phyloP scores from a whole-genome alignment of 2,797 vertebrate species.

The Rhinoraja longicauda region DNA sequence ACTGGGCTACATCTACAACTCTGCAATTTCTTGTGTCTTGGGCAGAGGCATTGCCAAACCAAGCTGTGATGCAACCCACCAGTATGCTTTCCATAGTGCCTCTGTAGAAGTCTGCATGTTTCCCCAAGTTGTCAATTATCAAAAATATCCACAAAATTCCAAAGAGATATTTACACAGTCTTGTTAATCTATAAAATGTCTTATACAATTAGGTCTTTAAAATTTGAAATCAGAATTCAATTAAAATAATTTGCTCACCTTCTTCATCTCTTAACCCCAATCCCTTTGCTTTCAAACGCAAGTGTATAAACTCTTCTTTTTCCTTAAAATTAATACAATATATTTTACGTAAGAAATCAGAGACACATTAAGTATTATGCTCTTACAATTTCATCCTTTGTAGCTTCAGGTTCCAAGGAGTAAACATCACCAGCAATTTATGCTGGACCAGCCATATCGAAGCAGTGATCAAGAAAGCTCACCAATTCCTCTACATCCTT shows the following conservation, averaged over 20 bases:
- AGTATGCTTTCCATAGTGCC: no score
- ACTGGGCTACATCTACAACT: no score
- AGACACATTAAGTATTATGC: background rate
- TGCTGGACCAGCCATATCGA: no score
- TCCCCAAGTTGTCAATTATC: background rate
- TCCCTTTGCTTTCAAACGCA: conserved; percentile 67
- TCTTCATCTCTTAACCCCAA: conserved; percentile 60
- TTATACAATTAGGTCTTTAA: background rate
- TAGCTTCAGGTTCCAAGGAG: no score
- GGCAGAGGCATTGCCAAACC: no score
- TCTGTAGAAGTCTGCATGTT: background rate
- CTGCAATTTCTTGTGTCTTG: no score
- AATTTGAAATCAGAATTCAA: conserved; percentile 40
- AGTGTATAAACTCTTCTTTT: conserved; percentile 75
- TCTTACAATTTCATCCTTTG: background rate
- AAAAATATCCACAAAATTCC: background rate
- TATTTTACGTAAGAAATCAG: background rate
- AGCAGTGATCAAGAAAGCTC: no score
- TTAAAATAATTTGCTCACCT: conserved; percentile 60
- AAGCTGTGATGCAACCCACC: no score
- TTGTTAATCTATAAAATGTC: background rate
- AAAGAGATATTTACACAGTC: background rate
- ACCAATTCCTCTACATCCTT: no score
- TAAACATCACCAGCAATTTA: no score
- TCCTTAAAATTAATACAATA: conserved; percentile 62